Conservation (phyloP, 1,140 invertebrate genomes). For the Dreissena rostriformis region DNA sequence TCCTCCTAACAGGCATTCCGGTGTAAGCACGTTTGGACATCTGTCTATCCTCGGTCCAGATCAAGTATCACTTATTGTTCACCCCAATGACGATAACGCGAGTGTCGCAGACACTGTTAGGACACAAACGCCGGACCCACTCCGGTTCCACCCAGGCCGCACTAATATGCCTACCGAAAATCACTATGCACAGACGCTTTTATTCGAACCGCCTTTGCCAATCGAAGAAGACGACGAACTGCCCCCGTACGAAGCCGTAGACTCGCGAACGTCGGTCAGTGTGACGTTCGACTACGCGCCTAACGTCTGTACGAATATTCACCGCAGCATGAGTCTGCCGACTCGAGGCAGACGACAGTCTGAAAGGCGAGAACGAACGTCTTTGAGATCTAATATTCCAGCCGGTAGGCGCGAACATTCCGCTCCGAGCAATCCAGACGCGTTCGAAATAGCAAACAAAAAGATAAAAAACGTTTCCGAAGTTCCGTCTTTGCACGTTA, state of each 20-base stretch:
- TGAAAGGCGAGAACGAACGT: neutral
- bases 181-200: constrained; percentile 18
- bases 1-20: constrained; percentile 5
- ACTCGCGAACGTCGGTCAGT: neutral
- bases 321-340: neutral
- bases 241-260: constrained; percentile 38
- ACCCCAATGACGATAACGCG: constrained; percentile 42
- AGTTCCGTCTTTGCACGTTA: neutral
- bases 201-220: constrained; percentile 43
- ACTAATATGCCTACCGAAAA: neutral
- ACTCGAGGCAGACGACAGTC: neutral
- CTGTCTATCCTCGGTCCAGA: neutral
- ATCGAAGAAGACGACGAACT: constrained; percentile 49
- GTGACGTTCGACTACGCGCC: neutral
- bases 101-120: constrained; percentile 1
- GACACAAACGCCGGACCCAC: neutral
- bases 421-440: neutral
- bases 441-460: neutral
- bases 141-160: neutral
- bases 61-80: constrained; percentile 19
- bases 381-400: constrained; percentile 16
- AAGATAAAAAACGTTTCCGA: neutral
- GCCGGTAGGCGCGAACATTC: neutral
- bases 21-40: constrained; percentile 45
- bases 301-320: neutral